Conservation (phyloP, 2,113 vertebrate genomes). For the Ptilonorhynchus violaceus region DNA sequence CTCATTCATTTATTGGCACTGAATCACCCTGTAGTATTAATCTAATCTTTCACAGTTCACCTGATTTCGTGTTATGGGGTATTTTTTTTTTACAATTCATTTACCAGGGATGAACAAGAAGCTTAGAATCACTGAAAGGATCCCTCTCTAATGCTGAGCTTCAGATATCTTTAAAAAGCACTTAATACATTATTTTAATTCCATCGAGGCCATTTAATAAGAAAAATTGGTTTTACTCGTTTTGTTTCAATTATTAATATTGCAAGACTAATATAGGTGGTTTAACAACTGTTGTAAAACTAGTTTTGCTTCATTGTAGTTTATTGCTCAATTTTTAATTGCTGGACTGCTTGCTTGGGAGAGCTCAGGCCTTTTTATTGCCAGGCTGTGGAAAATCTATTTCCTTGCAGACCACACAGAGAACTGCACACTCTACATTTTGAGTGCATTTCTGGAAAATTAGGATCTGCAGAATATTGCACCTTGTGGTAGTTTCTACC, state of each 20-base stretch:
- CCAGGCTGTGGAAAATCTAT: not conserved
- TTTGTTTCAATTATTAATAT: constrained; percentile 32
- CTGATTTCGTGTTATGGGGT: not conserved
- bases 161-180: not conserved
- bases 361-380: not conserved
- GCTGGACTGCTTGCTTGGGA: not conserved
- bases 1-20: not conserved
- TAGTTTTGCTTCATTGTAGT: not conserved
- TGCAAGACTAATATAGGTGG: not conserved
- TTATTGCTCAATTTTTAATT: constrained; percentile 1
- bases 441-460: not conserved
- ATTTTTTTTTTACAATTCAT: constrained; percentile 15
- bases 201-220: not conserved
- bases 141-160: not conserved
- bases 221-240: not conserved
- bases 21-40: constrained; percentile 29
- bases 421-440: not conserved
- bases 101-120: constrained; percentile 4
- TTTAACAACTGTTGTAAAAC: constrained; percentile 22
- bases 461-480: not conserved
- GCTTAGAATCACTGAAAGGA: not conserved
- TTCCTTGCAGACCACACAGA: not conserved
- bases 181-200: constrained; percentile 22
- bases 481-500: not conserved
- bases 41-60: constrained; percentile 37